Evolutionary conservation across 1,140 invertebrate genomes (phyloP).

Genomic region (Battus philenor): DNA sequence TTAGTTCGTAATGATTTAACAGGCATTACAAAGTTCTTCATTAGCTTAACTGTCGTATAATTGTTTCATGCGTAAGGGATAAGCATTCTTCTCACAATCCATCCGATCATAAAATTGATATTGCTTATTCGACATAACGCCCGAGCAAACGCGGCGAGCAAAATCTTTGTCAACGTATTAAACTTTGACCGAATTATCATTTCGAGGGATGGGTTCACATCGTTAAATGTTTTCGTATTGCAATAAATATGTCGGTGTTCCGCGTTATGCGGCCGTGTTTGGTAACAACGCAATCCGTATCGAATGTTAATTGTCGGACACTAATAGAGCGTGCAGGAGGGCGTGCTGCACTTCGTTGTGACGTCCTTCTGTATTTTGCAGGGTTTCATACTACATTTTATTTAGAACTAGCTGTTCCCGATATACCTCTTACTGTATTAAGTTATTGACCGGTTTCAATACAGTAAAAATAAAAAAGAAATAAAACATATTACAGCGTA

Average conservation of each 20-base stretch:
- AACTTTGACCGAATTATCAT: conserved; percentile 73
- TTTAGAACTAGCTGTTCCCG: too few relatives aligned
- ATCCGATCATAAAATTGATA: conserved; percentile 61
- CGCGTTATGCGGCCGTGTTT: conserved; percentile 41
- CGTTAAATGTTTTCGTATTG: conserved; percentile 68
- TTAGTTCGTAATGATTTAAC: too few relatives aligned
- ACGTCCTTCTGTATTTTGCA: too few relatives aligned
- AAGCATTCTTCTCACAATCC: conserved; percentile 54
- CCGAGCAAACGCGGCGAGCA: conserved; percentile 49
- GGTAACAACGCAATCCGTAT: conserved; percentile 55
- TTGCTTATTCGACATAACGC: conserved; percentile 50
- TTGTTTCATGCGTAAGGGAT: too few relatives aligned
- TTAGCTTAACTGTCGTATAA: too few relatives aligned
- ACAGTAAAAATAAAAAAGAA: too few relatives aligned
- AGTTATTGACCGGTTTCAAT: too few relatives aligned
- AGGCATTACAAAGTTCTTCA: too few relatives aligned
- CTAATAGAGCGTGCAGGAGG: conserved; percentile 57
- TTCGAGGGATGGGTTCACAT: conserved; percentile 53
- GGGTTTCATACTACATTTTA: too few relatives aligned
- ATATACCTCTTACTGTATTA: too few relatives aligned
- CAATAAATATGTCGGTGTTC: conserved; percentile 61
- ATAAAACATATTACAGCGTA: too few relatives aligned
- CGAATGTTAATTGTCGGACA: conserved; percentile 37
- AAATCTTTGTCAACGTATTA: conserved; percentile 71
- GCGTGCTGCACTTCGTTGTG: conserved; percentile 29